Percentiles rank a stretch among this genome's conserved stretches.
Conservation (phyloP, 2,113 vertebrate genomes). For the Rhipidura dahli region DNA sequence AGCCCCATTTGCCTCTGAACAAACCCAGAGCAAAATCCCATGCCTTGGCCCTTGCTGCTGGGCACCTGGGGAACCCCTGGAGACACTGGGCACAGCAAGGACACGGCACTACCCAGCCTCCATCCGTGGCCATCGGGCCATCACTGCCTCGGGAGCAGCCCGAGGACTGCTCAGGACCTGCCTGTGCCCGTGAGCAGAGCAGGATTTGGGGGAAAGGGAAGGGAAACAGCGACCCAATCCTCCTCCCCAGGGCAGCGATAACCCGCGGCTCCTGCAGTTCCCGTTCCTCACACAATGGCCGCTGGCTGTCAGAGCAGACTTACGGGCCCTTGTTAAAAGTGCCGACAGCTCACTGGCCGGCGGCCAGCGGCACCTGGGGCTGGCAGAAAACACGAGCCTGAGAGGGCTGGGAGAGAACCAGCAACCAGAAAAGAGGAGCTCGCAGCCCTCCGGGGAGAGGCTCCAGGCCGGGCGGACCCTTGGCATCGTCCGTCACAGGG, state of each 20-base stretch:
- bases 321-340: conserved; percentile 17
- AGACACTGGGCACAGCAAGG: fast-evolving
- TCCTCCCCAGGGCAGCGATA: not conserved
- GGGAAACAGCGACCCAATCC: fast-evolving
- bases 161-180: not conserved
- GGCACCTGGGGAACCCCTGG: too few species aligned
- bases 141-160: fast-evolving
- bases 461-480: fast-evolving
- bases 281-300: conserved; percentile 7
- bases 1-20: not conserved
- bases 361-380: conserved; percentile 8
- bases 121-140: fast-evolving
- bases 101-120: fast-evolving
- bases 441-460: not conserved
- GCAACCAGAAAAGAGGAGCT: not conserved
- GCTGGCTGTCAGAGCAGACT: conserved; percentile 29
- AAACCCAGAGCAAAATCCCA: not conserved
- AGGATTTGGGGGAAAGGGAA: not conserved
- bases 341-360: conserved; percentile 7
- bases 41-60: fast-evolving
- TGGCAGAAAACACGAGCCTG: not conserved
- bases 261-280: not conserved
- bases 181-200: fast-evolving
- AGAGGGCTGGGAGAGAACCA: not conserved
- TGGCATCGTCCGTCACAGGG: fast-evolving